phyloP scores from a whole-genome alignment of 2,888 invertebrate species.

The Agonopterix subpropinquella region DNA sequence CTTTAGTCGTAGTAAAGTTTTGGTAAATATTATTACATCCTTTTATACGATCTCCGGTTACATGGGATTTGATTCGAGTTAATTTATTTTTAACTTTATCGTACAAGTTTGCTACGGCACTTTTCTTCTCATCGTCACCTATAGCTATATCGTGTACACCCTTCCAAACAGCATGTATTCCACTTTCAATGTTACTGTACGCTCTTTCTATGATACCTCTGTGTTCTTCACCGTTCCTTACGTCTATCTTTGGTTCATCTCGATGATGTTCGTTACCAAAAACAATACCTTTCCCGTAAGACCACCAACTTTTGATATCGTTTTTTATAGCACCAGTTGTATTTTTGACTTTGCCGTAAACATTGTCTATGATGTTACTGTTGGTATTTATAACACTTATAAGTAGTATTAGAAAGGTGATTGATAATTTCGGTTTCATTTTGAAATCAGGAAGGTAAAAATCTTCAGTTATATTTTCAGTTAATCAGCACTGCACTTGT shows the following conservation, averaged over 20 bases:
- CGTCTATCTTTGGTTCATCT: neutral
- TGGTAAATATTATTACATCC: neutral
- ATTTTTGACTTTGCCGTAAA: slow-evolving; percentile 13
- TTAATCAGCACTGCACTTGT: no score
- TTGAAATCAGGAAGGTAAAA: no score
- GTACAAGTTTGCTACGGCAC: slow-evolving; percentile 1
- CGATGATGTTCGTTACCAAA: slow-evolving; percentile 8
- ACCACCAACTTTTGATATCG: slow-evolving; percentile 12
- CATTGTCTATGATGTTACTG: slow-evolving; percentile 12
- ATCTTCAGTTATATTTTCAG: no score
- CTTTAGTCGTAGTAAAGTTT: neutral
- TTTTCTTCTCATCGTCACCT: neutral
- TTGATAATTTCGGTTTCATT: no score
- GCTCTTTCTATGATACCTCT: neutral
- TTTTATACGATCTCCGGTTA: neutral
- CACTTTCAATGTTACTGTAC: neutral
- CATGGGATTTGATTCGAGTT: neutral
- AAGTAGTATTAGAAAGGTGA: neutral
- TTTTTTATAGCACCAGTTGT: slow-evolving; percentile 12
- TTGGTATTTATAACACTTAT: neutral
- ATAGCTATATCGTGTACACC: neutral
- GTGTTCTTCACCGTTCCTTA: neutral
- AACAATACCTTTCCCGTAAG: slow-evolving; percentile 14
- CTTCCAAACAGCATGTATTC: neutral
- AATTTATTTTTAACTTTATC: neutral